These are phyloP conservation scores for Dolichallabes microphthalmus DNA, from an alignment of 2,113 vertebrate species.

Conservation along the genomic window DNA sequence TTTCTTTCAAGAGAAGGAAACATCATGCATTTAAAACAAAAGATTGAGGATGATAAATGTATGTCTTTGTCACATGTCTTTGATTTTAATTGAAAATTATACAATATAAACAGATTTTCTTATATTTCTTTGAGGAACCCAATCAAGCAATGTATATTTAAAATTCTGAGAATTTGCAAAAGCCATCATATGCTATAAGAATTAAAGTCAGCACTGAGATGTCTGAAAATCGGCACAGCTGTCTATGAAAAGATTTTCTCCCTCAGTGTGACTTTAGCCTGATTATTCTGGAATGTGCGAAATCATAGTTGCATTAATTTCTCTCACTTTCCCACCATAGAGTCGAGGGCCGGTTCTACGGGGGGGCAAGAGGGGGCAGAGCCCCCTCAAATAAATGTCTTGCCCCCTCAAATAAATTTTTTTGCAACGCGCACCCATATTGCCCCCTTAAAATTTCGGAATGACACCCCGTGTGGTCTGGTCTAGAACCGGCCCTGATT, in stretches of 20 bases:
- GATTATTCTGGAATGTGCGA: conserved; percentile 40
- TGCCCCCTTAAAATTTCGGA: no score
- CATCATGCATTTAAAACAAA: background rate
- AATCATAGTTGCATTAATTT: conserved; percentile 31
- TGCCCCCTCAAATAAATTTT: no score
- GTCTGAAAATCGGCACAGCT: conserved; percentile 17
- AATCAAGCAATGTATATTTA: background rate
- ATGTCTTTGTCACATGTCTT: background rate
- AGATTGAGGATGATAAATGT: background rate
- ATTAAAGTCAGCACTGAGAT: conserved; percentile 47
- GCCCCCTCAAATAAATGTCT: no score
- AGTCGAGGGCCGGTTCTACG: no score
- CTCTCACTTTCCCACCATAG: conserved; percentile 57
- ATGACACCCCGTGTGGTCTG: no score
- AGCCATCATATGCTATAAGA: conserved; percentile 41
- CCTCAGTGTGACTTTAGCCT: conserved; percentile 5
- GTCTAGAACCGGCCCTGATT: no score
- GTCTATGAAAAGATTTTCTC: conserved; percentile 6
- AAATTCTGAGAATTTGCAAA: background rate
- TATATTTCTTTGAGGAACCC: background rate
- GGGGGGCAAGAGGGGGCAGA: no score
- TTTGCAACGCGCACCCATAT: no score
- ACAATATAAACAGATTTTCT: background rate
- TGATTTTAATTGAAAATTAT: background rate
- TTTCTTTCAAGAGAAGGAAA: background rate